phyloP scores from a whole-genome alignment of 2,888 invertebrate species.

The Maniola hyperantus region DNA sequence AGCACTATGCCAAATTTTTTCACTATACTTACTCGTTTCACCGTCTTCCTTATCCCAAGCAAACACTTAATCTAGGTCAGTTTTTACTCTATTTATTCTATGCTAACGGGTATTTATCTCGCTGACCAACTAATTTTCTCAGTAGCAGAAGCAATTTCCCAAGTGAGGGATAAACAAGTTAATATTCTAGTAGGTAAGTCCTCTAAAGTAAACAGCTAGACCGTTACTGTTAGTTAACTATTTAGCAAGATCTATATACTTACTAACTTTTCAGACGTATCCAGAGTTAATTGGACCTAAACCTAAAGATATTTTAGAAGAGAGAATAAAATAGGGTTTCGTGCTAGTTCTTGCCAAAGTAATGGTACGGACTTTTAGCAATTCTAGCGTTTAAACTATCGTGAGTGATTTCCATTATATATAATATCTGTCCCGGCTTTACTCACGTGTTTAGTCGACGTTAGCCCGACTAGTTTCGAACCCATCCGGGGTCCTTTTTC shows the following conservation, averaged over 20 bases:
- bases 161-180: constrained; percentile 18
- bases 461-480: no score
- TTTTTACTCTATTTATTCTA: constrained; percentile 1
- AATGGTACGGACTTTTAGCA: no score
- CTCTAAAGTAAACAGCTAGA: constrained; percentile 13
- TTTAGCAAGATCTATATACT: constrained; percentile 1
- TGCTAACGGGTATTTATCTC: constrained; percentile 12
- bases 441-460: no score
- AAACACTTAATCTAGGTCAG: constrained; percentile 11
- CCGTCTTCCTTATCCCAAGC: background rate
- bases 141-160: constrained; percentile 15
- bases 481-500: no score
- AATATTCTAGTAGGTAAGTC: constrained; percentile 15
- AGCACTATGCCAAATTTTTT: no score
- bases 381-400: no score
- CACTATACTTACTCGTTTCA: background rate
- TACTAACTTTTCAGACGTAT: background rate
- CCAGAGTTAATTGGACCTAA: background rate
- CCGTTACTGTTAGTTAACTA: constrained; percentile 12
- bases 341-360: background rate
- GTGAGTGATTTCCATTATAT: no score
- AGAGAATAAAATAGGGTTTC: background rate
- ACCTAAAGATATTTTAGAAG: background rate
- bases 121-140: constrained; percentile 21
- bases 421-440: no score